These are phyloP conservation scores for Siniperca obscura DNA, from an alignment of 2,797 vertebrate genomes.

Conservation along the genomic window DNA sequence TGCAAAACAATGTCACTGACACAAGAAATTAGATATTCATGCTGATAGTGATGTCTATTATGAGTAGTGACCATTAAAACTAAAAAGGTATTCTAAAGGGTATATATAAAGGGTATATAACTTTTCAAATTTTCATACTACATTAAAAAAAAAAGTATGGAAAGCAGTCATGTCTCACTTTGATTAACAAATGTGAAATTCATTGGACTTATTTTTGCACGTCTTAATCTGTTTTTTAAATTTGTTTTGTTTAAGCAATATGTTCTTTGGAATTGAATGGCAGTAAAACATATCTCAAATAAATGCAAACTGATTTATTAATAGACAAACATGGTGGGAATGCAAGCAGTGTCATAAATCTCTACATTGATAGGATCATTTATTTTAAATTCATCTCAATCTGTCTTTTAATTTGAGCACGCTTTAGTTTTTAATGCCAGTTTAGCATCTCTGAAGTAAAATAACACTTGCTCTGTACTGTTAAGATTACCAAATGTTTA, in stretches of 20 bases:
- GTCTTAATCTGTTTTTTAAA: no score
- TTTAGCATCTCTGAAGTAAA: constrained; percentile 1
- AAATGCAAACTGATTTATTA: not conserved
- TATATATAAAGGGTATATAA: no score
- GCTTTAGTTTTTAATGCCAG: not conserved
- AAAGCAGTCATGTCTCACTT: no score
- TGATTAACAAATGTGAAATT: no score
- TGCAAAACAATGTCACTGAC: not conserved
- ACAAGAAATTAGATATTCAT: not conserved
- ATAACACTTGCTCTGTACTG: not conserved
- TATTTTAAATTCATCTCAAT: not conserved
- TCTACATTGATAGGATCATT: not conserved
- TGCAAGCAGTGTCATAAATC: not conserved
- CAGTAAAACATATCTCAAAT: not conserved
- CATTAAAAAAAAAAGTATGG: no score
- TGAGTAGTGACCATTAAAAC: not conserved
- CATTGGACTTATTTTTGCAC: no score
- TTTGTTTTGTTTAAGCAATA: not conserved
- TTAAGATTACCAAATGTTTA: not conserved
- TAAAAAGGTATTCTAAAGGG: no score
- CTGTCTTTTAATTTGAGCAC: not conserved
- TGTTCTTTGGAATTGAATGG: not conserved
- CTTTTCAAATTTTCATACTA: no score
- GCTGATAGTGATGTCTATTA: not conserved
- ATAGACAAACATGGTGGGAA: not conserved